Percentiles rank a stretch among this genome's conserved stretches.
These are phyloP conservation scores for Trichonephila inaurata DNA, from an alignment of 1,140 invertebrate species.

Conservation along the genomic window DNA sequence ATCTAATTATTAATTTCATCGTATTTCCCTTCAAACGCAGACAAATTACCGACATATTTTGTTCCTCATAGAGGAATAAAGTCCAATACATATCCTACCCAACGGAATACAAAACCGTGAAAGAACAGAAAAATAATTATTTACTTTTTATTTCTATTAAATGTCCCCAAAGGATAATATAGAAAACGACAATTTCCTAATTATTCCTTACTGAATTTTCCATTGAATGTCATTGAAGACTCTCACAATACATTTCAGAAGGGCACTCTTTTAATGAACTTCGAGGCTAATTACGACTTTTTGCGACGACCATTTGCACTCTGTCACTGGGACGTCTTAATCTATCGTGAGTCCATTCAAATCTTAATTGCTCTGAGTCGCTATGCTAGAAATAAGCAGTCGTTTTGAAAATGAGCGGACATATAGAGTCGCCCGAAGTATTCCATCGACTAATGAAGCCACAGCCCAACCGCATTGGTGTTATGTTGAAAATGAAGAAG, in stretches of 20 bases:
- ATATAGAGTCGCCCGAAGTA: not conserved
- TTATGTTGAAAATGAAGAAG: not conserved
- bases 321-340: slow-evolving; percentile 58
- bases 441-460: slow-evolving; percentile 8
- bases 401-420: not conserved
- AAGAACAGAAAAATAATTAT: not conserved
- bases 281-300: slow-evolving; percentile 61
- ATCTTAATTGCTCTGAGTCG: slow-evolving; percentile 67
- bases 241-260: slow-evolving; percentile 36
- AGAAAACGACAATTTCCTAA: slow-evolving; percentile 69
- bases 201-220: slow-evolving; percentile 64
- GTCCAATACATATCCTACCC: not conserved
- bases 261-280: slow-evolving; percentile 64
- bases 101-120: not conserved
- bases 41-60: not conserved
- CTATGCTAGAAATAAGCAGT: slow-evolving; percentile 54
- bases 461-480: not conserved
- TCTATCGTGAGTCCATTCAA: slow-evolving; percentile 64
- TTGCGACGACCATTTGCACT: slow-evolving; percentile 36
- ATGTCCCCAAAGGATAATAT: not conserved
- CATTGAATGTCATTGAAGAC: slow-evolving; percentile 66
- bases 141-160: not conserved
- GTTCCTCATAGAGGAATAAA: not conserved
- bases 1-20: no score
- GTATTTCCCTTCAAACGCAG: not conserved